Percentiles rank a stretch among this genome's conserved stretches.
Conservation (phyloP, 2,113 vertebrate genomes). For the Bufo bufo region DNA sequence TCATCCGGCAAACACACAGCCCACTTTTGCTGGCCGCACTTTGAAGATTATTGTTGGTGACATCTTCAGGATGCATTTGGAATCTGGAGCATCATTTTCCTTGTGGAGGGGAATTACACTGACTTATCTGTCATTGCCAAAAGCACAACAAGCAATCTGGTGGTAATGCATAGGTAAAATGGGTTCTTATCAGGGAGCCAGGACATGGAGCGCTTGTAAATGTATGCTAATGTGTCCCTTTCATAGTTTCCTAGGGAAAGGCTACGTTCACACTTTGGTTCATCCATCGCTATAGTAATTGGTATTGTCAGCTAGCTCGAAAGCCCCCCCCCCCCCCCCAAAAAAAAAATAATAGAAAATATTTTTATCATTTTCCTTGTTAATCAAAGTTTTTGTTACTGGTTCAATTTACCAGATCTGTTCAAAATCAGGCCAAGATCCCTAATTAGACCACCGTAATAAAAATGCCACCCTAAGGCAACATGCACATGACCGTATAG, state of each 20-base stretch:
- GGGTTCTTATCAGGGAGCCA: constrained; percentile 86
- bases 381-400: no score
- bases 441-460: no score
- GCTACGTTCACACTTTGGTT: constrained; percentile 52
- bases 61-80: constrained; percentile 90
- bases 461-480: no score
- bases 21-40: constrained; percentile 84
- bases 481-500: no score
- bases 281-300: no score
- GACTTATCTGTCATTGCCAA: constrained; percentile 97
- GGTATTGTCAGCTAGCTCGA: no score
- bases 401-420: no score
- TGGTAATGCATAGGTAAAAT: constrained; percentile 90
- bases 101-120: constrained; percentile 90
- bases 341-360: no score
- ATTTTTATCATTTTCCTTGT: no score
- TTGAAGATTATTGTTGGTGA: constrained; percentile 96
- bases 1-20: constrained; percentile 92
- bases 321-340: no score
- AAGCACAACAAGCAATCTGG: constrained; percentile 92
- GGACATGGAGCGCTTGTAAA: constrained; percentile 85
- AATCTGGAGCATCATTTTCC: constrained; percentile 89
- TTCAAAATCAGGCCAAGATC: no score
- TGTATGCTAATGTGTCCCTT: constrained; percentile 93
- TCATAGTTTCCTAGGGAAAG: constrained; percentile 77